phyloP scores from a whole-genome alignment of 2,888 invertebrate genomes.

The Protula sp. region DNA sequence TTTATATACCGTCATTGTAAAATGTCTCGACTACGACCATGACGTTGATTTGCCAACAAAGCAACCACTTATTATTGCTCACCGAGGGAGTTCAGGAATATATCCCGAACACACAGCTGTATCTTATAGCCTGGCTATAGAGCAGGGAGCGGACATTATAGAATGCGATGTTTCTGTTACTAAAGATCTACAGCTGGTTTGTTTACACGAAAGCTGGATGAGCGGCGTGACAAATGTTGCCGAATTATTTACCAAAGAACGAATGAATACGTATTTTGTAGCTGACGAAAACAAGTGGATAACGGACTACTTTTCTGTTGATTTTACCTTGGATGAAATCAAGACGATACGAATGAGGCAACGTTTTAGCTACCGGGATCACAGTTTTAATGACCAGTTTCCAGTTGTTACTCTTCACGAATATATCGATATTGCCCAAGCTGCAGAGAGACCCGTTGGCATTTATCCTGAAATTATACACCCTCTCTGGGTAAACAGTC shows the following conservation, averaged over 20 bases:
- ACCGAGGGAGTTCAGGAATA: conserved; percentile 25
- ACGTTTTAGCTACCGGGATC: conserved; percentile 13
- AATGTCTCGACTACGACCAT: conserved; percentile 11
- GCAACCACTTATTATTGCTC: conserved; percentile 26
- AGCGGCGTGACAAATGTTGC: conserved; percentile 20
- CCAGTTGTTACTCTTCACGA: conserved; percentile 21
- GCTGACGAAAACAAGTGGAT: background rate
- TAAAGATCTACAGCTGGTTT: conserved; percentile 18
- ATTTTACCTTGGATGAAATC: conserved; percentile 25
- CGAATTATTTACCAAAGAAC: conserved; percentile 5
- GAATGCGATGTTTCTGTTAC: conserved; percentile 27
- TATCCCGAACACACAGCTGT: conserved; percentile 27
- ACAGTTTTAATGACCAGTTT: conserved; percentile 14
- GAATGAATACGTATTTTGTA: conserved; percentile 12
- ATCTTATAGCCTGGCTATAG: conserved; percentile 22
- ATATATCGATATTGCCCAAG: conserved; percentile 11
- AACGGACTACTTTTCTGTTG: conserved; percentile 23
- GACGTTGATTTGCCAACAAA: conserved; percentile 12
- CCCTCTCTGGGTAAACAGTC: conserved; percentile 18
- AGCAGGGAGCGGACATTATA: conserved; percentile 27
- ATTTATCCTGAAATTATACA: conserved; percentile 24
- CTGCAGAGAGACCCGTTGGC: conserved; percentile 14
- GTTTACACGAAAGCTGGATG: conserved; percentile 24
- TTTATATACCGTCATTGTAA: no score
- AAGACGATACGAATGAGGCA: conserved; percentile 15